Evolutionary conservation across 2,113 vertebrate genomes (phyloP).

Genomic region (Plotosus lineatus): DNA sequence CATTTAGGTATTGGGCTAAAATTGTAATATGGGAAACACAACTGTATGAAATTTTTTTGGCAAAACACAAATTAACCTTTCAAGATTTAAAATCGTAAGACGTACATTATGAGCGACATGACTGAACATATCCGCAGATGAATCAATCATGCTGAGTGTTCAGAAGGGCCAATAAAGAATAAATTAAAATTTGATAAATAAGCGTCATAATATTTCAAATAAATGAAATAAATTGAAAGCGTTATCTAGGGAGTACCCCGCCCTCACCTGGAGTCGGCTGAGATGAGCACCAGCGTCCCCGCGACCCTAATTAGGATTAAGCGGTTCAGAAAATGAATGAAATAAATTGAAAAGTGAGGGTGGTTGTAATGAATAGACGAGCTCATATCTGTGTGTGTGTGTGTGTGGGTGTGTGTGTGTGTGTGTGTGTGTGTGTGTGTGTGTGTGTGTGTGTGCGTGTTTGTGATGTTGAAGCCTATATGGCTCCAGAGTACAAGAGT

Average conservation of each 20-base stretch:
- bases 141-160: not conserved
- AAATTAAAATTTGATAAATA: not conserved
- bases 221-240: not conserved
- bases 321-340: not conserved
- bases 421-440: not conserved
- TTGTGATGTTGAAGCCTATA: not conserved
- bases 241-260: no score
- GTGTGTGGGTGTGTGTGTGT: not conserved
- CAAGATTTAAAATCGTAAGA: not conserved
- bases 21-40: not conserved
- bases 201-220: not conserved
- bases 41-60: not conserved
- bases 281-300: no score
- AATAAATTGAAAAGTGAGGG: not conserved
- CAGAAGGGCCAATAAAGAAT: slow-evolving; percentile 3
- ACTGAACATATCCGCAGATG: not conserved
- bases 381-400: not conserved
- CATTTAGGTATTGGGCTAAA: not conserved
- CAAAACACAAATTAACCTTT: not conserved
- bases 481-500: not conserved
- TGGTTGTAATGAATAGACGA: not conserved
- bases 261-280: no score
- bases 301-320: no score
- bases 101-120: not conserved
- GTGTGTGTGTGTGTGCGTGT: not conserved